Conservation (phyloP, 2,113 vertebrate species). For the Epinephelus lanceolatus region DNA sequence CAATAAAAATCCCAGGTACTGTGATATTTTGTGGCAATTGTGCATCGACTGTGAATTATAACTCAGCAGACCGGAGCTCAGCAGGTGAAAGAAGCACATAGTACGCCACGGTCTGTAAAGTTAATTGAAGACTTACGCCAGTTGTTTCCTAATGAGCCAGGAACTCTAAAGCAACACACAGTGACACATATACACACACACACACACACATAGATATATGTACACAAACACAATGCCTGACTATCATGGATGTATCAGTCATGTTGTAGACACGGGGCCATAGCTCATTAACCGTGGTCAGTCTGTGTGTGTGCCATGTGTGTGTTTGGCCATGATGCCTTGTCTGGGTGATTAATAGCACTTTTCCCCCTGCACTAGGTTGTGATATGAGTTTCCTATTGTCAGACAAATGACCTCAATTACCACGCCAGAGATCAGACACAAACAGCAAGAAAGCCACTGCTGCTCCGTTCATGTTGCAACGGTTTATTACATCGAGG, state of each 20-base stretch:
- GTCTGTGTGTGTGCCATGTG: conserved; percentile 13
- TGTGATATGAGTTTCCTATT: conserved; percentile 71
- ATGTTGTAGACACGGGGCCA: conserved; percentile 47
- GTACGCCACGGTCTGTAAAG: conserved; percentile 18
- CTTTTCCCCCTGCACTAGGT: conserved; percentile 30
- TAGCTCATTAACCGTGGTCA: conserved; percentile 70
- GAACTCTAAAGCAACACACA: conserved; percentile 23
- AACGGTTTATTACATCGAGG: conserved; percentile 32
- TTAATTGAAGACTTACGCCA: conserved; percentile 48
- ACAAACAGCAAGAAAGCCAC: conserved; percentile 25
- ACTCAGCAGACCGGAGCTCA: conserved; percentile 22
- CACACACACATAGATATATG: background rate
- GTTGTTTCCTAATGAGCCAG: conserved; percentile 71
- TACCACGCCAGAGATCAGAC: conserved; percentile 65
- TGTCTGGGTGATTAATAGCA: conserved; percentile 76
- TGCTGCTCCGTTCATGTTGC: conserved; percentile 30
- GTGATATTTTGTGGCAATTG: conserved; percentile 23
- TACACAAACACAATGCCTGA: background rate
- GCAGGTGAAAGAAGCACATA: conserved; percentile 1
- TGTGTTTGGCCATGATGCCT: conserved; percentile 44
- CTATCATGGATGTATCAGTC: conserved; percentile 29
- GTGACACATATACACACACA: background rate
- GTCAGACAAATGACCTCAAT: conserved; percentile 76
- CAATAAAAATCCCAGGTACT: conserved; percentile 2
- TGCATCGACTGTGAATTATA: conserved; percentile 33